Evolutionary conservation across 2,888 invertebrate genomes (phyloP).

Genomic region (Stenichneumon culpator): DNA sequence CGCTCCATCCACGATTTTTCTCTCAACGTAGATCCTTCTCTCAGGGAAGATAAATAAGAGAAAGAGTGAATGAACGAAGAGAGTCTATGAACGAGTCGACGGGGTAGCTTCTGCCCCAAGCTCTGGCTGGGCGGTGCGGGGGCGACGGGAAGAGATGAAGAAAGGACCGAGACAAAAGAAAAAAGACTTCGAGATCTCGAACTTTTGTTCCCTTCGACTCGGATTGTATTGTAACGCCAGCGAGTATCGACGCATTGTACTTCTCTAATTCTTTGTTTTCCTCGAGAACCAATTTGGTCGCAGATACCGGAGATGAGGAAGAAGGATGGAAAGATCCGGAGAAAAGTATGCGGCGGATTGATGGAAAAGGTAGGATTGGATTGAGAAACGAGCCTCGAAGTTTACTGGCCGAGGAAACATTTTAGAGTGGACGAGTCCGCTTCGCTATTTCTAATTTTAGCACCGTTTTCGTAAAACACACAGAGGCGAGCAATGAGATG

Average conservation of each 20-base stretch:
- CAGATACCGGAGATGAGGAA: not conserved
- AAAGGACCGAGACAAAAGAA: too few species aligned
- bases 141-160: not conserved
- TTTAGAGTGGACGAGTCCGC: not conserved
- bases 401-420: not conserved
- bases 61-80: not conserved
- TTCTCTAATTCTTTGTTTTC: constrained; percentile 15
- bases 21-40: too few species aligned
- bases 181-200: too few species aligned
- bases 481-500: not conserved
- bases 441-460: not conserved
- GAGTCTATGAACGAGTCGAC: not conserved
- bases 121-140: not conserved
- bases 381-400: not conserved
- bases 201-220: constrained; percentile 2
- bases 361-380: not conserved
- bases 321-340: not conserved
- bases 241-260: constrained; percentile 2
- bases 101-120: not conserved
- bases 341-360: not conserved
- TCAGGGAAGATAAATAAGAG: not conserved
- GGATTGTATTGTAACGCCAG: not conserved
- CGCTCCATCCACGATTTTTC: too few species aligned
- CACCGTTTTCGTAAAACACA: not conserved
- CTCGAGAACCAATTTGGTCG: constrained; percentile 18